These are phyloP conservation scores for Pycnomerus fuliginosus DNA, from an alignment of 2,888 invertebrate genomes.

Conservation along the genomic window DNA sequence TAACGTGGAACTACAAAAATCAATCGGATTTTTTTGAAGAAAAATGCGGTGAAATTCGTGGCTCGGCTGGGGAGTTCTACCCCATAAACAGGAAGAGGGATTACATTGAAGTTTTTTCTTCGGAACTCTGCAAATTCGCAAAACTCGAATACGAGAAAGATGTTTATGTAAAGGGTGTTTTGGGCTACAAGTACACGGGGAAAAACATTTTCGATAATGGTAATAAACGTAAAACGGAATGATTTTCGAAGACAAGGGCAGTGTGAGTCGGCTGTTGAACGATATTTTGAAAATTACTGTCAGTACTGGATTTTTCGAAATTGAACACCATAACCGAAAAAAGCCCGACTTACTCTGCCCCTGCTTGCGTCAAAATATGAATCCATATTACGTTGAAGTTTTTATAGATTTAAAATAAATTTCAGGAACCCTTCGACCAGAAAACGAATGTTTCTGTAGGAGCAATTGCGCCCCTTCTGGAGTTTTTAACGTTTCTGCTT, in stretches of 20 bases:
- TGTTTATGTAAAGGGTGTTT: conserved; percentile 60
- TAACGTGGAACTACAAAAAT: conserved; percentile 70
- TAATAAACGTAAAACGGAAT: conserved; percentile 41
- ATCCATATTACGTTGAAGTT: too few relatives aligned
- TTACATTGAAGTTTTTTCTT: conserved; percentile 64
- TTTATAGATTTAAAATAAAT: too few relatives aligned
- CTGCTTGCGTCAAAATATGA: too few relatives aligned
- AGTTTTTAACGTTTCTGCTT: conserved; percentile 72
- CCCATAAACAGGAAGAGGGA: conserved; percentile 65
- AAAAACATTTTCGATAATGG: conserved; percentile 69
- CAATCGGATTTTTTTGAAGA: conserved; percentile 58
- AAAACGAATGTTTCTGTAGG: conserved; percentile 70
- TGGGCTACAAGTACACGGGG: conserved; percentile 66
- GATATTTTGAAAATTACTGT: too few relatives aligned
- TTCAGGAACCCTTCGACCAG: conserved; percentile 59
- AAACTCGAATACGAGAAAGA: conserved; percentile 62
- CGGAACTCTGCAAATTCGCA: conserved; percentile 73
- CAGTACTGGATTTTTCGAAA: too few relatives aligned
- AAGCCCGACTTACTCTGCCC: neutral
- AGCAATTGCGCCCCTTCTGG: conserved; percentile 73
- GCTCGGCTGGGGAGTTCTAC: conserved; percentile 80
- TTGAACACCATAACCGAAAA: too few relatives aligned
- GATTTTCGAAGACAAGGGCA: too few relatives aligned
- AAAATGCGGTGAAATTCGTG: conserved; percentile 64
- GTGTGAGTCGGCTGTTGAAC: too few relatives aligned